Percentiles rank a stretch among this genome's conserved stretches.
phyloP scores from a whole-genome alignment of 2,113 vertebrate genomes.

The Penelope pileata region DNA sequence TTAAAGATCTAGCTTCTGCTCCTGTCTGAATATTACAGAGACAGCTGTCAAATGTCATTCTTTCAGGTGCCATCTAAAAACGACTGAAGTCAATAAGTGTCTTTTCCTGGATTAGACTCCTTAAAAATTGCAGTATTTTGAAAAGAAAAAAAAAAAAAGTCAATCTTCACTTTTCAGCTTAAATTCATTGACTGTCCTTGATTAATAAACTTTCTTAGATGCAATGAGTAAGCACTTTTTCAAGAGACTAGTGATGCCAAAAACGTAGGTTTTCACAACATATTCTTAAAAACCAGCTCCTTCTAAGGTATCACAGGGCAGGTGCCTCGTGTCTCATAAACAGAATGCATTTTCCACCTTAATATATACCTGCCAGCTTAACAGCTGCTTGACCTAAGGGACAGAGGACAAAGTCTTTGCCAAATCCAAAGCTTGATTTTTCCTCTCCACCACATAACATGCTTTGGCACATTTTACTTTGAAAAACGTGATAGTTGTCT shows the following conservation, averaged over 20 bases:
- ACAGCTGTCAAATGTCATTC: neutral
- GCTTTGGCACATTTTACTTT: neutral
- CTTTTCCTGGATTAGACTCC: neutral
- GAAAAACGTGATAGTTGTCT: neutral
- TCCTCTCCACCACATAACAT: neutral
- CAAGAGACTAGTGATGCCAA: neutral
- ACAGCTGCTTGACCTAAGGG: neutral
- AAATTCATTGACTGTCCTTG: neutral
- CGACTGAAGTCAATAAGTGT: constrained; percentile 1
- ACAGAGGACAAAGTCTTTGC: neutral
- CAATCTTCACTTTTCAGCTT: neutral
- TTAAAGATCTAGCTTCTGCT: neutral
- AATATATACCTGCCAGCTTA: neutral
- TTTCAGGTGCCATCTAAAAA: constrained; percentile 22
- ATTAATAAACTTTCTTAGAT: neutral
- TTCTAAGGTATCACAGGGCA: neutral
- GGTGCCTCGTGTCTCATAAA: neutral
- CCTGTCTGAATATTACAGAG: neutral
- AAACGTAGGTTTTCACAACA: neutral
- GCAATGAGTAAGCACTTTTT: neutral
- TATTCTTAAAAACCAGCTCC: neutral
- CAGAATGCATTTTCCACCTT: neutral
- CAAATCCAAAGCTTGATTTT: neutral
- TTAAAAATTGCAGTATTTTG: neutral
- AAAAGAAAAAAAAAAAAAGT: neutral